Percentiles rank a stretch among this genome's conserved stretches.
phyloP scores from a whole-genome alignment of 2,113 vertebrate genomes.

The Piaya cayana region DNA sequence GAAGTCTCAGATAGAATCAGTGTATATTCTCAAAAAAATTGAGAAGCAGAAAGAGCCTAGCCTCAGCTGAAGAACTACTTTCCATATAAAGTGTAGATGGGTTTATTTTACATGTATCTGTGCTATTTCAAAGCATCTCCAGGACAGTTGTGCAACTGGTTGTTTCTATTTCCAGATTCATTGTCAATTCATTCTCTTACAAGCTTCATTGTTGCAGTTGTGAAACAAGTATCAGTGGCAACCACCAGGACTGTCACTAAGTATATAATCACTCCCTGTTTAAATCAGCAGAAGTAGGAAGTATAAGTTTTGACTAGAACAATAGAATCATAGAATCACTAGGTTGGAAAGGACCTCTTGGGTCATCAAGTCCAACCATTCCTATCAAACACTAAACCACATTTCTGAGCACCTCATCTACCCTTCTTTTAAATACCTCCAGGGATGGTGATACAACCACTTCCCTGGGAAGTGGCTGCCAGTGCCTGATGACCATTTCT shows the following conservation, averaged over 20 bases:
- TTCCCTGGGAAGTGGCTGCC: no score
- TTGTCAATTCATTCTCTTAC: not conserved
- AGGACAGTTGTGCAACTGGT: not conserved
- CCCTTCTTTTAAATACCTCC: no score
- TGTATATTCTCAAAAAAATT: not conserved
- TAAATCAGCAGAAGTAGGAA: not conserved
- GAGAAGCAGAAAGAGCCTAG: not conserved
- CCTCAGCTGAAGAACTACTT: not conserved
- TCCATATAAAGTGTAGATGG: not conserved
- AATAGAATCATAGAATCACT: no score
- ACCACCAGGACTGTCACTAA: not conserved
- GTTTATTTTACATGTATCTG: not conserved
- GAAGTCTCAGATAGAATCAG: not conserved
- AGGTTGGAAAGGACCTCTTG: no score
- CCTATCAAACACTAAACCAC: no score
- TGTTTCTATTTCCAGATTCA: not conserved
- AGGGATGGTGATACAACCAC: no score
- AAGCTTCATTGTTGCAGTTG: not conserved
- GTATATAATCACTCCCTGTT: not conserved
- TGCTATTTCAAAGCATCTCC: not conserved
- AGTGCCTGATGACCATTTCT: no score
- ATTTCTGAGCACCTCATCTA: no score
- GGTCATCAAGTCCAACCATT: no score
- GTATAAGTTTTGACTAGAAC: not conserved
- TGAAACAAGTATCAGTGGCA: not conserved